Conservation (phyloP, 2,797 vertebrate genomes). For the Ciconia nigra region DNA sequence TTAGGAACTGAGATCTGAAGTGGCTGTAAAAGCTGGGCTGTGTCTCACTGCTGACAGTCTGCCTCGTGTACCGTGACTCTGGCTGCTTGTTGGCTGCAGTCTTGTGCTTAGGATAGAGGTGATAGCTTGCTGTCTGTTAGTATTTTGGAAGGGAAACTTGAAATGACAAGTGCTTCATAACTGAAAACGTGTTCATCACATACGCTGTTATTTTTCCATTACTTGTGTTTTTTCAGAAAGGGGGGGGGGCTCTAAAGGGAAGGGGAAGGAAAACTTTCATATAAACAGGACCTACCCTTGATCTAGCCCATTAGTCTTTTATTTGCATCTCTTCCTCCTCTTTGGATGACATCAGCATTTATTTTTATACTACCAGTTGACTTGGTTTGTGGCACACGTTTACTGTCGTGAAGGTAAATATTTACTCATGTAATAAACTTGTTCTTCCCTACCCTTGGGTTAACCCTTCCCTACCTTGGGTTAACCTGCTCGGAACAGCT, state of each 20-base stretch:
- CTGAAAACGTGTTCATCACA: background rate
- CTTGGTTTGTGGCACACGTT: background rate
- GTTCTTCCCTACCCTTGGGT: background rate
- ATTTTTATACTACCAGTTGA: background rate
- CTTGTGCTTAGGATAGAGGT: background rate
- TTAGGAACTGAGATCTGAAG: background rate
- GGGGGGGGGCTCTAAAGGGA: background rate
- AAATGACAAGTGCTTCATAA: background rate
- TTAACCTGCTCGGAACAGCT: background rate
- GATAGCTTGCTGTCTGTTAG: background rate
- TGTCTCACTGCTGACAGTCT: background rate
- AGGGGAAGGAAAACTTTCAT: background rate
- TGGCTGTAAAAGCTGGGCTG: background rate
- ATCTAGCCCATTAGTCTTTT: background rate
- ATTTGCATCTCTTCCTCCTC: conserved; percentile 10
- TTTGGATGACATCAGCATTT: conserved; percentile 18
- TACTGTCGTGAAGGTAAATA: conserved; percentile 41
- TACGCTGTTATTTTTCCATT: background rate
- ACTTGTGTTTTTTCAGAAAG: background rate
- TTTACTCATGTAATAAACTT: conserved; percentile 19
- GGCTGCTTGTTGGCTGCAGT: background rate
- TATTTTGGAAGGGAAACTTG: background rate
- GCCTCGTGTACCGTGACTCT: rapidly evolving
- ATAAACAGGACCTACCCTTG: background rate
- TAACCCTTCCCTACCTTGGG: background rate